Percentiles rank a stretch among this genome's conserved stretches.
Evolutionary conservation across 1,140 invertebrate genomes (phyloP).

Genomic region (Eurosta solidaginis): DNA sequence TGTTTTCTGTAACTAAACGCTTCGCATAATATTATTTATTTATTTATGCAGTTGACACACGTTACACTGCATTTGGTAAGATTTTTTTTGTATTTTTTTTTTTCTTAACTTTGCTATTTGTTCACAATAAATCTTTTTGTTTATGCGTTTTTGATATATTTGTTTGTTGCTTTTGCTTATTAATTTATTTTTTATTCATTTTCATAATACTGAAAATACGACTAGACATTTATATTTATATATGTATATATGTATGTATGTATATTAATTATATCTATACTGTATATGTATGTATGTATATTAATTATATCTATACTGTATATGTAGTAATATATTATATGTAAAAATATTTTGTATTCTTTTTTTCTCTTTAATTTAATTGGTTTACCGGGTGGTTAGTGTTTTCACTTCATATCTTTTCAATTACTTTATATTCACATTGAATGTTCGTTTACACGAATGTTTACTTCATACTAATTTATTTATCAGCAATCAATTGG

Average conservation of each 20-base stretch:
- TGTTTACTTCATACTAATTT: background rate
- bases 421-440: slow-evolving; percentile 17
- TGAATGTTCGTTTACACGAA: background rate
- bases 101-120: background rate
- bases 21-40: background rate
- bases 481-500: background rate
- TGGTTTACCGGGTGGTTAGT: slow-evolving; percentile 18
- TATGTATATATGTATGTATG: slow-evolving; percentile 54
- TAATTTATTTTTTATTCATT: slow-evolving; percentile 17
- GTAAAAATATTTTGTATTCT: slow-evolving; percentile 17
- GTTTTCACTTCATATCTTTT: slow-evolving; percentile 20
- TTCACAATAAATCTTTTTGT: background rate
- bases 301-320: slow-evolving; percentile 31
- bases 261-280: slow-evolving; percentile 39
- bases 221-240: slow-evolving; percentile 55
- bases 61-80: background rate
- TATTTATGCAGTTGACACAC: slow-evolving; percentile 10
- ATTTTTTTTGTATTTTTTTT: background rate
- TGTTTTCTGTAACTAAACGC: background rate
- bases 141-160: background rate
- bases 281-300: slow-evolving; percentile 55
- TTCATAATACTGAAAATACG: slow-evolving; percentile 58
- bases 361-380: background rate
- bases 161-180: background rate
- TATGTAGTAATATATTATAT: slow-evolving; percentile 33